Conservation (phyloP, 2,797 vertebrate genomes). For the Enteromius viviparus region DNA sequence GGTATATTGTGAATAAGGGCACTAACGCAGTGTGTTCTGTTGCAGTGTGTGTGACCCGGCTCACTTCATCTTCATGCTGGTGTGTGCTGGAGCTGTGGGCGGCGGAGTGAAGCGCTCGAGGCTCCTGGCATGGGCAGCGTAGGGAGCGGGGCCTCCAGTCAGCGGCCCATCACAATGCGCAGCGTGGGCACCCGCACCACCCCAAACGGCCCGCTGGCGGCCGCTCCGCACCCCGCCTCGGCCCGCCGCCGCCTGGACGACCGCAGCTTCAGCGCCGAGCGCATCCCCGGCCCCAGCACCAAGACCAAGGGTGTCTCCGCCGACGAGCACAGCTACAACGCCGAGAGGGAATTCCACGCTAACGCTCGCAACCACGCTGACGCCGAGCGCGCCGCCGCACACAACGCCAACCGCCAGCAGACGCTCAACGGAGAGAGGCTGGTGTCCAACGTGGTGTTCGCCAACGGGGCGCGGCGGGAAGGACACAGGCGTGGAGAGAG, state of each 20-base stretch:
- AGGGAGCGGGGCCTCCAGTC: conserved; percentile 82
- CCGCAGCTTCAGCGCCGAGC: conserved; percentile 77
- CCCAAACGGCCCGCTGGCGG: conserved; percentile 73
- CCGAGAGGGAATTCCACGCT: conserved; percentile 1
- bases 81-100: conserved; percentile 52
- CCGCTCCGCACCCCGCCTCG: conserved; percentile 61
- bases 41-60: conserved; percentile 54
- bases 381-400: neutral
- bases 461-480: conserved; percentile 80
- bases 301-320: conserved; percentile 59
- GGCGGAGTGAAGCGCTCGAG: conserved; percentile 56
- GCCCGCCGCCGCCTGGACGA: conserved; percentile 67
- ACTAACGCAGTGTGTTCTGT: conserved; percentile 24
- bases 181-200: conserved; percentile 83
- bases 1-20: neutral
- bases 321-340: conserved; percentile 52
- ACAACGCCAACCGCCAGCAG: conserved; percentile 51
- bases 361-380: conserved; percentile 15
- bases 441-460: conserved; percentile 79
- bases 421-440: conserved; percentile 54
- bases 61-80: conserved; percentile 41
- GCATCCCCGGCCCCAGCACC: conserved; percentile 56
- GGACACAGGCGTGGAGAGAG: conserved; percentile 57
- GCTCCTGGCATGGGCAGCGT: conserved; percentile 82
- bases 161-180: conserved; percentile 86